Conservation (phyloP, 2,888 invertebrate species). For the Pollenia griseotomentosa region DNA sequence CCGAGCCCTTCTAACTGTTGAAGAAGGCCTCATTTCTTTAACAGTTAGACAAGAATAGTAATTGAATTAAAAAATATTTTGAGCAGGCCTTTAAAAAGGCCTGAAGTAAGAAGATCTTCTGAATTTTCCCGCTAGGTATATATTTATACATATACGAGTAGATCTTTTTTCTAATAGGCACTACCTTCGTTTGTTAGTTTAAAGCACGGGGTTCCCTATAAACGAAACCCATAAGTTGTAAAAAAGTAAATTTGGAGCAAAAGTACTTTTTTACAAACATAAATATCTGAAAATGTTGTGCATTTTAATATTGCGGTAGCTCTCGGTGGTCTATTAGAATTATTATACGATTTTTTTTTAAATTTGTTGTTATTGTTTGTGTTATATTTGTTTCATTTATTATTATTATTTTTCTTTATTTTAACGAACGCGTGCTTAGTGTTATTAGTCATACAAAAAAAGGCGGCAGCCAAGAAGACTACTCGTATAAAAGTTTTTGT, state of each 20-base stretch:
- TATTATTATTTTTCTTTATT: constrained; percentile 28
- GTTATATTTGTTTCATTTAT: constrained; percentile 47
- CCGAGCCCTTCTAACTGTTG: too few species aligned
- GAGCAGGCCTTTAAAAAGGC: too few species aligned
- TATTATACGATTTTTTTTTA: constrained; percentile 51
- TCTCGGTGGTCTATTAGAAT: constrained; percentile 56
- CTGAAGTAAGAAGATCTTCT: too few species aligned
- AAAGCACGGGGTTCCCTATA: too few species aligned
- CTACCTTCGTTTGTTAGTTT: too few species aligned
- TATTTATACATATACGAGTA: too few species aligned
- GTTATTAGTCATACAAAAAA: constrained; percentile 71
- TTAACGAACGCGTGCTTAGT: constrained; percentile 69
- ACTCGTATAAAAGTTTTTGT: constrained; percentile 60
- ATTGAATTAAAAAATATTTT: too few species aligned
- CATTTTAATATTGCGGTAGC: constrained; percentile 15
- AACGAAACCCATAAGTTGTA: too few species aligned
- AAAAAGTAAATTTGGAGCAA: neutral
- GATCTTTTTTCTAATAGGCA: too few species aligned
- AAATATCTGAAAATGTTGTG: neutral
- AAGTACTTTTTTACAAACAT: neutral
- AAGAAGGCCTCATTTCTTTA: too few species aligned
- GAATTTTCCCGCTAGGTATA: too few species aligned
- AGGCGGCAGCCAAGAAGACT: constrained; percentile 74
- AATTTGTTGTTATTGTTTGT: constrained; percentile 60
- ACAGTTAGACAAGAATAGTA: too few species aligned